Evolutionary conservation across 2,113 vertebrate species (phyloP), one percentile per base, ranked within the genome.

Genomic region (Xiphophorus couchianus): DNA sequence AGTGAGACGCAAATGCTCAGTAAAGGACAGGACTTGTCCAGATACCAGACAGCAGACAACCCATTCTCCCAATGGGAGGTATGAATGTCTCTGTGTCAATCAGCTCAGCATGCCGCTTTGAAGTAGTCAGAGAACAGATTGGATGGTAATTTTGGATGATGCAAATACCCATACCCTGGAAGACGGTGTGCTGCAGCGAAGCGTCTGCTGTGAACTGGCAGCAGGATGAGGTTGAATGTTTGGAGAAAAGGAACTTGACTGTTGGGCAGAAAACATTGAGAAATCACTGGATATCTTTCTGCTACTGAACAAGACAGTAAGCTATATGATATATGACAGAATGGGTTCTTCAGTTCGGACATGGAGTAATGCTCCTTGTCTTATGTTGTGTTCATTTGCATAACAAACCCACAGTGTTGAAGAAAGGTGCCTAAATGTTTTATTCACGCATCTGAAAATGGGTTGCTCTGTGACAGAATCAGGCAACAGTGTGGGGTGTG

Each of bases 371-470:
- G 69, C 70, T 77, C 77, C n/a, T 71, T 58, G 77, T 90, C 66
- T 82, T 68, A 71, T 87, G 62, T 51, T 71, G 30, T 70, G 69
- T 89, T 92, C 65, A 77, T 91, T 90, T 85, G 66, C 62, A 84
- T 83, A 77, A 69, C 74, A 73, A 77, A 79, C 83, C 77, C 69
- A 62, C 71, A 67, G 81, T 72, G 76, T 80, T 76, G 29, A 77
- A 79, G 80, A 90, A 89, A 82, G 87, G 86, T 89, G 77, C 67
- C 83, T 35, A 77, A 70, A 94, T 93, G 89, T 94, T 94, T 94
- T 91, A 95, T 93, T 94, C 93, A 93, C 91, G 35, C 58, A 9
- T 82, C 90, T 93, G 91, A 91, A 93, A 93, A 93, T 85, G 87
- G 87, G 88, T 88, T 77, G 70, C 54, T 62, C 83, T 39, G 71